Evolutionary conservation across 1,140 invertebrate species (phyloP).

Genomic region (Drosophila teissieri): DNA sequence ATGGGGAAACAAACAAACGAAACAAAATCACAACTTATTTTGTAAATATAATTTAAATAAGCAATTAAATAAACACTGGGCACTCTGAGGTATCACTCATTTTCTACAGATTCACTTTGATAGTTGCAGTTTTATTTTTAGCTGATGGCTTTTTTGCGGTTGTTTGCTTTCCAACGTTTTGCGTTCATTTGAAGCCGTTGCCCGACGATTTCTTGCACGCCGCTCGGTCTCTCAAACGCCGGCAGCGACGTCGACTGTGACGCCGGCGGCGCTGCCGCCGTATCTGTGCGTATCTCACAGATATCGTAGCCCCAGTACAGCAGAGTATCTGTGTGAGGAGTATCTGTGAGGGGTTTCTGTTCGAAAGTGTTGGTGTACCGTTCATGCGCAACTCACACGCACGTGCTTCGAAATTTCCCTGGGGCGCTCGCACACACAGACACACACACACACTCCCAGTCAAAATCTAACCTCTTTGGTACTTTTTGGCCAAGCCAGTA

Average conservation of each 20-base stretch:
- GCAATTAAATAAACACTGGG: background rate
- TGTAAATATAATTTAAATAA: background rate
- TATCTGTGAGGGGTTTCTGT: constrained; percentile 62
- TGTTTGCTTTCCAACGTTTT: constrained; percentile 84
- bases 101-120: constrained; percentile 19
- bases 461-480: constrained; percentile 38
- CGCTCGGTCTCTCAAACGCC: constrained; percentile 57
- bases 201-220: constrained; percentile 76
- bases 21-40: constrained; percentile 1
- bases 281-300: constrained; percentile 80
- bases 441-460: constrained; percentile 3
- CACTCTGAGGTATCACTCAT: constrained; percentile 21
- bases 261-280: constrained; percentile 49
- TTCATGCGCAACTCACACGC: constrained; percentile 52
- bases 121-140: constrained; percentile 71
- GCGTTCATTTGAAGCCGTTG: constrained; percentile 83
- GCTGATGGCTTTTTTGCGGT: constrained; percentile 77
- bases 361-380: constrained; percentile 14
- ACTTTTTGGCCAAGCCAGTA: constrained; percentile 43
- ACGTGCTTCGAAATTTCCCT: constrained; percentile 42
- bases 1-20: constrained; percentile 38
- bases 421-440: constrained; percentile 2
- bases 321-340: constrained; percentile 70
- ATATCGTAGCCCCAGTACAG: constrained; percentile 44
- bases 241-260: constrained; percentile 51